Conservation (phyloP, 2,797 vertebrate genomes). For the Notoglanidium macrostoma region DNA sequence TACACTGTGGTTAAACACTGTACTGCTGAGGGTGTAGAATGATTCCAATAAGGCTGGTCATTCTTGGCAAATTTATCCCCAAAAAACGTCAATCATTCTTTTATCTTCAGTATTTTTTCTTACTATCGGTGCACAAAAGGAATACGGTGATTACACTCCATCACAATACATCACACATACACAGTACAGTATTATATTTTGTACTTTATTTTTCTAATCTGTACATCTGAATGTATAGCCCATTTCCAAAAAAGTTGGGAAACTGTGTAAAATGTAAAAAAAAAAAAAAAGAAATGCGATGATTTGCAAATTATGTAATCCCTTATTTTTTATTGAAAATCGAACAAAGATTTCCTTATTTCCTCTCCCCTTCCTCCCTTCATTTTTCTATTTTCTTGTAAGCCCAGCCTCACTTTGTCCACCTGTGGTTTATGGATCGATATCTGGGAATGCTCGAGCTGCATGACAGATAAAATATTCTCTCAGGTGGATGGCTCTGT, state of each 20-base stretch:
- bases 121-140: background rate
- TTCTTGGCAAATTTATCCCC: background rate
- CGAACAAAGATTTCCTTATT: background rate
- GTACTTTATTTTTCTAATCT: background rate
- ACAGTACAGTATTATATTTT: background rate
- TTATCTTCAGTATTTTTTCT: background rate
- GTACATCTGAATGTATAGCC: background rate
- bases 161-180: background rate
- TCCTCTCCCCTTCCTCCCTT: background rate
- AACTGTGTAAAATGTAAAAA: no score
- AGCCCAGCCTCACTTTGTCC: slow-evolving; percentile 22
- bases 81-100: background rate
- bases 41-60: background rate
- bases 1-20: background rate
- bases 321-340: no score
- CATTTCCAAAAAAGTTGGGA: no score
- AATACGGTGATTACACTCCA: background rate
- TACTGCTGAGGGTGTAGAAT: background rate
- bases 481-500: slow-evolving; percentile 49
- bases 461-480: slow-evolving; percentile 41
- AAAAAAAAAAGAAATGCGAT: no score
- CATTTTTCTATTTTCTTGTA: slow-evolving; percentile 7
- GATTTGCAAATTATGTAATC: no score
- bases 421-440: slow-evolving; percentile 46
- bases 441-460: slow-evolving; percentile 50